These are phyloP conservation scores for Rambutsinella grinnellia DNA, from an alignment of 2,888 invertebrate genomes.

Conservation along the genomic window DNA sequence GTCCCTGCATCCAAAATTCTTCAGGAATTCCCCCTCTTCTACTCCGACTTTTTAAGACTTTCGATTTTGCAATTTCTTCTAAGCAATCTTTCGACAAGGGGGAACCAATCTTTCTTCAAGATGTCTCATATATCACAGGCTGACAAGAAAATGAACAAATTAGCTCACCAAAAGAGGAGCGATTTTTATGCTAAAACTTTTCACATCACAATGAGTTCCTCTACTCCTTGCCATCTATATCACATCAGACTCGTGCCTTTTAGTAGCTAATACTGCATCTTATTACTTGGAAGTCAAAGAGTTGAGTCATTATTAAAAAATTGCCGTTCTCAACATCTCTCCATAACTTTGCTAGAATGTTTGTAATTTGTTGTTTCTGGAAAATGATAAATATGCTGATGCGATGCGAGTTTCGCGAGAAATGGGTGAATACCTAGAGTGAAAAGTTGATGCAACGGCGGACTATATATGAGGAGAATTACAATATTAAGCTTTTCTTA, in stretches of 20 bases:
- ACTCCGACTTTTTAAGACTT: too few relatives aligned
- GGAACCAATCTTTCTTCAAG: slow-evolving; percentile 8
- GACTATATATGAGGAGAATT: too few relatives aligned
- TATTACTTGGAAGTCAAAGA: neutral
- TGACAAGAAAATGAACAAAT: slow-evolving; percentile 31
- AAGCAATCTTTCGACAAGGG: neutral
- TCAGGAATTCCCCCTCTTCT: neutral
- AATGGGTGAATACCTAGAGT: too few relatives aligned
- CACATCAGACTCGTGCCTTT: neutral
- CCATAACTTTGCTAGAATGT: too few relatives aligned
- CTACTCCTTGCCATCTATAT: too few relatives aligned
- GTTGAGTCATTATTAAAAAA: too few relatives aligned
- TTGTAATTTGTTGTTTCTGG: too few relatives aligned
- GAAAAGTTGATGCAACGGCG: too few relatives aligned
- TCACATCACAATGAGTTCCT: neutral
- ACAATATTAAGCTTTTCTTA: too few relatives aligned
- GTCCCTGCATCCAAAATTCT: neutral
- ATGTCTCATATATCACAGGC: slow-evolving; percentile 29
- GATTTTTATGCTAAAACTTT: slow-evolving; percentile 25
- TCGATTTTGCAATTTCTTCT: neutral
- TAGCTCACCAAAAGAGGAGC: slow-evolving; percentile 11
- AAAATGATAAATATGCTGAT: too few relatives aligned
- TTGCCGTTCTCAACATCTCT: too few relatives aligned
- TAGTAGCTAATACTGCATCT: neutral
- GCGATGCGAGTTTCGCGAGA: too few relatives aligned